Conservation (phyloP, 2,797 vertebrate species). For the Bradypodion ventrale region DNA sequence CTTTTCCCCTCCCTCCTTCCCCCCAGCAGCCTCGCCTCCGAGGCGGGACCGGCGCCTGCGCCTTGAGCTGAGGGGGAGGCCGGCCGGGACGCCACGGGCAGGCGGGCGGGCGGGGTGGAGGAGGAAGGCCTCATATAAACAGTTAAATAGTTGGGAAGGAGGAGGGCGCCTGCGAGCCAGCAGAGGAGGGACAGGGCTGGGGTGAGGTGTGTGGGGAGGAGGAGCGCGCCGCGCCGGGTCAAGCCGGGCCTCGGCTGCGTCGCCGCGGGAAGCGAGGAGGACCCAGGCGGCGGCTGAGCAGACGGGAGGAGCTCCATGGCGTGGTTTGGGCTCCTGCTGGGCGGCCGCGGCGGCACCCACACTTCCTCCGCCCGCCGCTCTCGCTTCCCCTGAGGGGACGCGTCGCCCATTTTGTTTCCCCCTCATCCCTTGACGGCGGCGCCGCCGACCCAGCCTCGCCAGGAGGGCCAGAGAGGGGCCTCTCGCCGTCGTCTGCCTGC, state of each 20-base stretch:
- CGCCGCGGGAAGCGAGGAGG: constrained; percentile 39
- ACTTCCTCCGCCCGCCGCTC: background rate
- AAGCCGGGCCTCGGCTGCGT: background rate
- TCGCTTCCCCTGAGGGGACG: constrained; percentile 35
- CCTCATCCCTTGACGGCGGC: background rate
- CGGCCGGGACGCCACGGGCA: constrained; percentile 40
- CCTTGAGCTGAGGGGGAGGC: constrained; percentile 45
- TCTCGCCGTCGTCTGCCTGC: background rate
- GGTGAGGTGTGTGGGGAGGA: background rate
- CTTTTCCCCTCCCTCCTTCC: background rate
- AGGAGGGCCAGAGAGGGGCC: background rate
- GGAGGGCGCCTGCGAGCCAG: constrained; percentile 10
- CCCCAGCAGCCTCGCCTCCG: background rate
- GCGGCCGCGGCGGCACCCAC: background rate
- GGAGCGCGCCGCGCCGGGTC: background rate
- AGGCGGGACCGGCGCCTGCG: constrained; percentile 56
- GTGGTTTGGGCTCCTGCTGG: constrained; percentile 11
- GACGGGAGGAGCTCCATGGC: constrained; percentile 33
- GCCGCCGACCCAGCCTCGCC: background rate
- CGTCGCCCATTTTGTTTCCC: background rate
- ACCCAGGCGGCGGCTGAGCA: constrained; percentile 80
- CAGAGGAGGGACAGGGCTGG: background rate
- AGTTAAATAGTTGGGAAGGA: constrained; percentile 63
- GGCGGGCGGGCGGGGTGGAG: constrained; percentile 54
- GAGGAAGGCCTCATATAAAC: constrained; percentile 64